Evolutionary conservation across 2,888 invertebrate species (phyloP).

Genomic region (Perithous albicinctus): DNA sequence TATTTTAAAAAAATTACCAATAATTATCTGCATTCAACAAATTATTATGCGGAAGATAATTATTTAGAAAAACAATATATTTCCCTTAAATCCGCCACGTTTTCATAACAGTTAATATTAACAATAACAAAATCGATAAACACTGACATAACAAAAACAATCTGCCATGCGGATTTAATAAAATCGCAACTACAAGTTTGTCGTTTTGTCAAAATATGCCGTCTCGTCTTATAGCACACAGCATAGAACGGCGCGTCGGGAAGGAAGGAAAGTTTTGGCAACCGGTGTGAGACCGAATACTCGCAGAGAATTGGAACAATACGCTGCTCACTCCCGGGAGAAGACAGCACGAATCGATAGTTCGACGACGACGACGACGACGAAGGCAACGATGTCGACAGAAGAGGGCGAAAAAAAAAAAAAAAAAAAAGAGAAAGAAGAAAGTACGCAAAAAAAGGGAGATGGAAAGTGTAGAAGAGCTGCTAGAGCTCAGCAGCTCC

Average conservation of each 20-base stretch:
- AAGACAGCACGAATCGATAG: conserved; percentile 73
- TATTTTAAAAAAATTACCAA: too few species aligned
- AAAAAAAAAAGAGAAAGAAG: conserved; percentile 30
- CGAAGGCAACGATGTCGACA: conserved; percentile 29
- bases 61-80: too few species aligned
- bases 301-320: conserved; percentile 71
- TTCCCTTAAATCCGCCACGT: too few species aligned
- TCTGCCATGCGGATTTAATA: neutral
- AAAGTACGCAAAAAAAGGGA: conserved; percentile 33
- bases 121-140: too few species aligned
- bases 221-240: neutral
- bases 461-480: conserved; percentile 45
- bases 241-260: conserved; percentile 42
- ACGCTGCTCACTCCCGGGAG: conserved; percentile 45
- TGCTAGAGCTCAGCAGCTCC: conserved; percentile 45
- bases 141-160: too few species aligned
- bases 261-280: conserved; percentile 67
- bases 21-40: too few species aligned
- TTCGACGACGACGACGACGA: conserved; percentile 49
- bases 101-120: neutral
- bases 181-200: neutral
- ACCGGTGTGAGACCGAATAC: conserved; percentile 30
- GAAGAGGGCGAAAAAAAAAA: conserved; percentile 47
- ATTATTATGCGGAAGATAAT: too few species aligned
- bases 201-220: conserved; percentile 1